A percentile compares a stretch with the other conserved stretches of the same genome.
phyloP scores from a whole-genome alignment of 2,797 vertebrate genomes.

The Natrix natrix region DNA sequence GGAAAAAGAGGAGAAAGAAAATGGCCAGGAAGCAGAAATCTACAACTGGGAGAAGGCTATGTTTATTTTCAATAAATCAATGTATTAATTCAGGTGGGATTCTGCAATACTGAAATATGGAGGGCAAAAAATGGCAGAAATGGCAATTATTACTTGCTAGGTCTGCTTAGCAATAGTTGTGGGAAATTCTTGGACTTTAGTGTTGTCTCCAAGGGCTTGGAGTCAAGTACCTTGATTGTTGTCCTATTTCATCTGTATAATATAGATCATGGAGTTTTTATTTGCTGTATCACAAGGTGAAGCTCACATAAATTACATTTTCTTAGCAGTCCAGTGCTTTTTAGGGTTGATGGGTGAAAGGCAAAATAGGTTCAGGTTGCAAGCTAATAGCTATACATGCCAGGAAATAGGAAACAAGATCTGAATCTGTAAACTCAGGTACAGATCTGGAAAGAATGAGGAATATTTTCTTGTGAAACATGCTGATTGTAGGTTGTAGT shows the following conservation, averaged over 20 bases:
- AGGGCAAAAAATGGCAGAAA: conserved; percentile 51
- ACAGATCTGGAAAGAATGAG: neutral
- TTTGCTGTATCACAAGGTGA: neutral
- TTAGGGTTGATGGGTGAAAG: neutral
- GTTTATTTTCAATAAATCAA: conserved; percentile 69
- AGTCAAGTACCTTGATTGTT: conserved; percentile 8
- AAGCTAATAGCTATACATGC: neutral
- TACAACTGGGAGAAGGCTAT: conserved; percentile 45
- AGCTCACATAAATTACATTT: neutral
- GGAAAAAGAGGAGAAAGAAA: neutral
- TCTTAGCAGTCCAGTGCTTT: neutral
- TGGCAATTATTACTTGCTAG: neutral
- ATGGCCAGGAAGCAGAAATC: conserved; percentile 21
- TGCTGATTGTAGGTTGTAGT: neutral
- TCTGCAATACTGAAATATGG: conserved; percentile 54
- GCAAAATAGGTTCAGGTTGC: neutral
- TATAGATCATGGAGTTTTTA: neutral
- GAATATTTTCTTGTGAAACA: neutral
- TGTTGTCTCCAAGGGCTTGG: neutral
- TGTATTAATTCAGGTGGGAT: conserved; percentile 60
- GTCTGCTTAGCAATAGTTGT: neutral
- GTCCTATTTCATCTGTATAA: neutral
- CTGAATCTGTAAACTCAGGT: neutral
- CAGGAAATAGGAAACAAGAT: neutral
- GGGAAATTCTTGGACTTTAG: neutral